Evolutionary conservation across 2,113 vertebrate genomes (phyloP).

Genomic region (Holacanthus passer): DNA sequence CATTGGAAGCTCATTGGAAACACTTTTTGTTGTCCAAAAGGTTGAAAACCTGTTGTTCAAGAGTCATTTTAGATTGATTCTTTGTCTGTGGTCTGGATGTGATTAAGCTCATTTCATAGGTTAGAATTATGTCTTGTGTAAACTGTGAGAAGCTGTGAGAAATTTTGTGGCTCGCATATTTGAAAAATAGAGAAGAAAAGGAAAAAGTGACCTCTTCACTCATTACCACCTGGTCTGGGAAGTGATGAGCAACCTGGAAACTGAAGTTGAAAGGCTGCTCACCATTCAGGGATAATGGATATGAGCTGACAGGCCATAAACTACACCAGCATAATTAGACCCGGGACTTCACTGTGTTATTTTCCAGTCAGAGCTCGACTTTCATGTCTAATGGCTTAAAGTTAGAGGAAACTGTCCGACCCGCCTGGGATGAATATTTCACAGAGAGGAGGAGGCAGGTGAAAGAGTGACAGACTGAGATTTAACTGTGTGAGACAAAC

Average conservation of each 20-base stretch:
- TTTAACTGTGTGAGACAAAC: constrained; percentile 37
- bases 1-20: not conserved
- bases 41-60: not conserved
- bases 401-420: constrained; percentile 58
- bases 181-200: constrained; percentile 15
- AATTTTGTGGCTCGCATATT: not conserved
- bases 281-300: constrained; percentile 67
- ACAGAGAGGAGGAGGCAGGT: constrained; percentile 9
- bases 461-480: constrained; percentile 27
- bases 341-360: constrained; percentile 65
- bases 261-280: constrained; percentile 70
- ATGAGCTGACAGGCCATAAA: constrained; percentile 72
- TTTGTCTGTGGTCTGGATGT: not conserved
- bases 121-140: not conserved
- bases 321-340: constrained; percentile 77
- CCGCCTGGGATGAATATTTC: constrained; percentile 45
- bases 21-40: not conserved
- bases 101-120: not conserved
- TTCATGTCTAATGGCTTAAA: constrained; percentile 72
- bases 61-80: not conserved
- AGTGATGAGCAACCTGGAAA: constrained; percentile 67
- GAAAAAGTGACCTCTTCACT: constrained; percentile 57
- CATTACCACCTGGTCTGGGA: constrained; percentile 74
- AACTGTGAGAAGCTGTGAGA: constrained; percentile 7
- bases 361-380: constrained; percentile 74